Base-by-base conservation (phyloP, 2,113 vertebrate genomes). In the Choloepus hoffmanni region DNA sequence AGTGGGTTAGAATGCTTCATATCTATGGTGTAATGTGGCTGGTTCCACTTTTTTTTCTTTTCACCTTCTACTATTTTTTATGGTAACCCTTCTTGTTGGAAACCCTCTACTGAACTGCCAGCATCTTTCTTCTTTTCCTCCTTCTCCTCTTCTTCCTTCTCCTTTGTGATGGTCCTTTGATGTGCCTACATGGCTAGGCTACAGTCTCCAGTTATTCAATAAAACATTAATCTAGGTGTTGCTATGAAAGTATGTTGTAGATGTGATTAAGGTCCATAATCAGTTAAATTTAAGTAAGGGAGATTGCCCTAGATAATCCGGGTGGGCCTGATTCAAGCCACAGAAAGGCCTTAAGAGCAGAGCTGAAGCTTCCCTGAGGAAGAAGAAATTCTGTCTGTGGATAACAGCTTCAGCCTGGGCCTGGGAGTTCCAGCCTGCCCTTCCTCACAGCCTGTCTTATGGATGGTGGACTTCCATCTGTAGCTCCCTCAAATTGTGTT, bases 251-350 rank as follows among this genome's bases (percentile, higher is more conserved):
- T 74, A 62, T 91, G 89, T 96, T 81, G 60, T 81, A 76, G 53
- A 95, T 65, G 30, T 15, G 28, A 89, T 78, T 53, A 82, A 90
- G 87, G 55, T 53, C 33, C 60, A 74, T 81, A 90, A 50, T 55
- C 58, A 74, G 18, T 67, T 74, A 40, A 74, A 65, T 95, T 92
- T 85, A 60, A 79, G 36, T 73, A 36, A 84, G 36, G 63, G 79
- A 60, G 16, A 76, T 95, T 85, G 68, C 85, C 60, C 19, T 68
- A 63, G 79, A 76, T 82, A 82, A 85, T 76, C 70, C 83, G 79
- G 36, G 40, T 72, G 36, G 65, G 36, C 60, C 79, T 82, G 48
- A 70, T 74, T 85, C 73, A n/a, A 36, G 30, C 74, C 40, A 53
- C 50, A 43, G 55, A 73, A 50, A 9, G 7, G 48, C 11, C 48